These are phyloP conservation scores for Microcebus lehilahytsara DNA, from an alignment of 2,113 vertebrate species.

Conservation along the genomic window DNA sequence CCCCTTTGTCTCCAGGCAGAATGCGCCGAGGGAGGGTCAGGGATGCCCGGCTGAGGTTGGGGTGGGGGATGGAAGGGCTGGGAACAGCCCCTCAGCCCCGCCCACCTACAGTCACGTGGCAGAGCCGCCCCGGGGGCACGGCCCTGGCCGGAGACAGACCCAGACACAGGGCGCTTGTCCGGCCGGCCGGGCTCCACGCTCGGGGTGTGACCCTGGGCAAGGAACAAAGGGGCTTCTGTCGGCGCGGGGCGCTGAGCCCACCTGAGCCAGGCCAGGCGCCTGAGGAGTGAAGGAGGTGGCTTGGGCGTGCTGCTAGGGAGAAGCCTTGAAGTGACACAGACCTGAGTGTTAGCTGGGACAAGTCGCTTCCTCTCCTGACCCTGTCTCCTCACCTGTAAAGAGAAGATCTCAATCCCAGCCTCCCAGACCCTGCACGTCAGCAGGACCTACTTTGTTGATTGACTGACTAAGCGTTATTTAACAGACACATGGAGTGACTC, in stretches of 20 bases:
- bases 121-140: not conserved
- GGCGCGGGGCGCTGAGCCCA: not conserved
- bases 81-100: not conserved
- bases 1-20: not conserved
- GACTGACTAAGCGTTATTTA: not conserved
- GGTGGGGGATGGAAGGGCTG: accelerated
- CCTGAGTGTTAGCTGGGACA: not conserved
- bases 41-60: not conserved
- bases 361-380: not conserved
- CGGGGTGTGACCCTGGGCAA: constrained; percentile 65
- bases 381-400: not conserved
- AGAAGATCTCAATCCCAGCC: not conserved
- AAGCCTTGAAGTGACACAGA: not conserved
- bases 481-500: not conserved
- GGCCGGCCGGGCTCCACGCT: constrained; percentile 25
- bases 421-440: not conserved
- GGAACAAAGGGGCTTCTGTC: constrained; percentile 72
- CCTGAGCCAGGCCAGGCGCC: not conserved
- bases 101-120: not conserved
- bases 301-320: not conserved
- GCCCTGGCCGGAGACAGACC: constrained; percentile 19
- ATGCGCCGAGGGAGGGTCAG: not conserved
- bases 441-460: not conserved
- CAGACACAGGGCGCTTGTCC: constrained; percentile 66
- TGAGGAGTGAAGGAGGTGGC: not conserved